Evolutionary conservation across 2,113 vertebrate species (phyloP).

Genomic region (Raphicerus campestris): DNA sequence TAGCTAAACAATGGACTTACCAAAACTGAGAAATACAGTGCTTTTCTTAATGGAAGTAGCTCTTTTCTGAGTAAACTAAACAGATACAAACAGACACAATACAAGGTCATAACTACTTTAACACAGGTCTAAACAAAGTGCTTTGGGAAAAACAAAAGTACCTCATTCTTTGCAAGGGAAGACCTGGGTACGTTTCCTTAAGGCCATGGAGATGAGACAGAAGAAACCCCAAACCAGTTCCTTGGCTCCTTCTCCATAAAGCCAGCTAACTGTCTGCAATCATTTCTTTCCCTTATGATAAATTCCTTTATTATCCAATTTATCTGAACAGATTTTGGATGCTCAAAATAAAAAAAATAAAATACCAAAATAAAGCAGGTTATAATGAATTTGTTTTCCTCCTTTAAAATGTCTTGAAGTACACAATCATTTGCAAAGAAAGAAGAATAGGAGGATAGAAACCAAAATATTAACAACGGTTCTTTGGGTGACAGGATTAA

Average conservation of each 20-base stretch:
- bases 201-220: not conserved
- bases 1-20: not conserved
- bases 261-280: not conserved
- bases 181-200: not conserved
- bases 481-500: not conserved
- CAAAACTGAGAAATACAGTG: not conserved
- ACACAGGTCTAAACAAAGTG: not conserved
- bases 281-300: not conserved
- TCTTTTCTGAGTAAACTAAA: not conserved
- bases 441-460: not conserved
- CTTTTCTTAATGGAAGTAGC: not conserved
- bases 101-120: not conserved
- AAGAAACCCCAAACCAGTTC: not conserved
- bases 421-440: not conserved
- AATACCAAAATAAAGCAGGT: not conserved
- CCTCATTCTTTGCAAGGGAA: not conserved
- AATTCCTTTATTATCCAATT: not conserved
- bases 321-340: not conserved
- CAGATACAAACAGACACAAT: not conserved
- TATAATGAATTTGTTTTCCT: not conserved
- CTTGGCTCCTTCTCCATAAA: not conserved
- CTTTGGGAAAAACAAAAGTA: not conserved
- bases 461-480: not conserved
- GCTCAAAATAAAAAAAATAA: not conserved
- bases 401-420: not conserved